phyloP scores from a whole-genome alignment of 2,888 invertebrate species.

The Trachelus iudaicus region DNA sequence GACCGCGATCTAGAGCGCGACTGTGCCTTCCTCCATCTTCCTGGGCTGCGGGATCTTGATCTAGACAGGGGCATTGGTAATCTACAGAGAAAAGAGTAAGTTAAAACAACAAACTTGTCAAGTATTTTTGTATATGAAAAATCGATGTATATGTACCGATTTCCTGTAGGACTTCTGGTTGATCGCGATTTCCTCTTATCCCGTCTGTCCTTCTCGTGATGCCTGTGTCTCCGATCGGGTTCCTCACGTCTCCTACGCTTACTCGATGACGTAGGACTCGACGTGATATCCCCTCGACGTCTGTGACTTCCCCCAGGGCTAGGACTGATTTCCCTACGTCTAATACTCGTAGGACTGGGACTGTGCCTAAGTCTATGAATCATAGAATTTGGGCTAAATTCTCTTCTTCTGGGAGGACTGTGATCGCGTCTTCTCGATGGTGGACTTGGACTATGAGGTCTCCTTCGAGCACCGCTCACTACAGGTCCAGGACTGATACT shows the following conservation, averaged over 20 bases:
- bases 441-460: constrained; percentile 61
- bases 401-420: constrained; percentile 49
- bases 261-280: constrained; percentile 56
- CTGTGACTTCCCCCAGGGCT: constrained; percentile 48
- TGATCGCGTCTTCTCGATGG: constrained; percentile 47
- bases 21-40: constrained; percentile 67
- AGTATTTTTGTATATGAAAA: background rate
- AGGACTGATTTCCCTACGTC: constrained; percentile 55
- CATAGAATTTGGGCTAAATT: constrained; percentile 48
- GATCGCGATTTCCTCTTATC: constrained; percentile 66
- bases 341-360: constrained; percentile 48
- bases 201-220: constrained; percentile 66
- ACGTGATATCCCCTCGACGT: constrained; percentile 45
- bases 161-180: constrained; percentile 52
- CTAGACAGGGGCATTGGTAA: constrained; percentile 55
- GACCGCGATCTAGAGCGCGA: constrained; percentile 70
- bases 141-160: constrained; percentile 39
- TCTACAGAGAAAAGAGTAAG: constrained; percentile 25
- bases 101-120: background rate
- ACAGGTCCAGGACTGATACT: constrained; percentile 39
- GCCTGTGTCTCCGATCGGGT: constrained; percentile 65
- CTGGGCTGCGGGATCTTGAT: constrained; percentile 72
- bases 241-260: constrained; percentile 64
- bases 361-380: constrained; percentile 52
- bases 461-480: constrained; percentile 40